Base-by-base conservation (phyloP, 1,140 invertebrate genomes). In the Heliothis subflexa region DNA sequence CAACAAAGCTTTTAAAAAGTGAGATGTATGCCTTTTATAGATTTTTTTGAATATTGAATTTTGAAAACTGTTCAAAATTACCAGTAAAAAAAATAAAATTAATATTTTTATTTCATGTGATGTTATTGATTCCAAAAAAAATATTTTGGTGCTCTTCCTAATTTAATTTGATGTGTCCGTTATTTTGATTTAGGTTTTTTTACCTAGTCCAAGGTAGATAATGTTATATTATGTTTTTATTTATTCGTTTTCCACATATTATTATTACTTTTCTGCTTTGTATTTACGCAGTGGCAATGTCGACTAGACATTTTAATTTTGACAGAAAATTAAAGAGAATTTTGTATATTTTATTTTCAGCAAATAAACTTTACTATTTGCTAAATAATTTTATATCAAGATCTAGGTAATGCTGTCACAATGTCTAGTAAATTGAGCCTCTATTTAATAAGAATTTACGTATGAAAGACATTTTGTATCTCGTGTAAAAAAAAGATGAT, bases 381-480 rank as follows among this genome's bases (percentile, higher is more conserved):
- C 3, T 11, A 11, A 18, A 57, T 57, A 25, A 12, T 25, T 57
- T 57, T 57, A 59, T 28, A 59, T 13, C 21, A 28, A 59, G 28
- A 59, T 13, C 12, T 61, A 33, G 16, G 64, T 72, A 28, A 11
- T 18, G 10, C 40, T 78, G 9, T 72, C 28, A 14, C 11, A 66
- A 68, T 62, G 13, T 76, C n/a, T 52, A 54, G 50, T 33, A 25
- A 54, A 52, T 49, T 50, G 52, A 21, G 47, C 47, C 40, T 11
- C 28, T 12, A 70, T 64, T 64, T 76, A 80, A 81, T 68, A 81
- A 79, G 79, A 33, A 74, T 66, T 77, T 78, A 81, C 59, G 62
- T 62, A 83, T 73, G 77, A 86, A 86, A 86, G 84, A 86, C 85
- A 86, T 86, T 85, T 85, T 80, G 55, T 81, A 80, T 62, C 76